A percentile compares a stretch with the other conserved stretches of the same genome.
Evolutionary conservation across 1,140 invertebrate species (phyloP).

Genomic region (Trichonephila clavata): DNA sequence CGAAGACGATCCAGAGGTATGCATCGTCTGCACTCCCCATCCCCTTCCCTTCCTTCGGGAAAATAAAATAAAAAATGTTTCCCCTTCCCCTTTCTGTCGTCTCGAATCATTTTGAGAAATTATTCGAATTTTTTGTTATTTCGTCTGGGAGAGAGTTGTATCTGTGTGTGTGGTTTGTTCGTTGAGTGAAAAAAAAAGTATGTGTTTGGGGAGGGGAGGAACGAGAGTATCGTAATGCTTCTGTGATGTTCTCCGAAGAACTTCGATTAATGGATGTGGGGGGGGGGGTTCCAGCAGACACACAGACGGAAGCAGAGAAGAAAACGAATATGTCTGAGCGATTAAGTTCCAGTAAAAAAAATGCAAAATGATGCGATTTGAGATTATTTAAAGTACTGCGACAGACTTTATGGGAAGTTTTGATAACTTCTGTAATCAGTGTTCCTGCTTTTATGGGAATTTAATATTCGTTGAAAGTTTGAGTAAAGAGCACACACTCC

Average conservation of each 20-base stretch:
- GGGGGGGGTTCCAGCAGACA: too few species aligned
- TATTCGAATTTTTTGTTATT: not conserved
- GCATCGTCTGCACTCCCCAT: not conserved
- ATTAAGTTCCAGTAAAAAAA: not conserved
- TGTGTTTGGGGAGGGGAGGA: not conserved
- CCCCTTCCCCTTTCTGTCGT: not conserved
- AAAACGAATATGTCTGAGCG: not conserved
- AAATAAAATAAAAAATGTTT: not conserved
- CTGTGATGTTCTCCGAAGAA: not conserved
- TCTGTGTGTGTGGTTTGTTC: not conserved
- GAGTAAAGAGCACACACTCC: too few species aligned
- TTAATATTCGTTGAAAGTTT: too few species aligned
- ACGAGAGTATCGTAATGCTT: not conserved
- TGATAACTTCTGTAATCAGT: too few species aligned
- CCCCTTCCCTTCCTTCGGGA: not conserved
- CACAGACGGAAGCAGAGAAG: not conserved
- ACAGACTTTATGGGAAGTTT: too few species aligned
- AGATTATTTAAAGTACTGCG: too few species aligned
- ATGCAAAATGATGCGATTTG: too few species aligned
- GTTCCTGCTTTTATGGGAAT: too few species aligned
- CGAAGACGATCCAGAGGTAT: not conserved
- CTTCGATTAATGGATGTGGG: too few species aligned
- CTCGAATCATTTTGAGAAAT: not conserved
- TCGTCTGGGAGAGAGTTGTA: not conserved
- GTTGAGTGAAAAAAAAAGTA: not conserved